A percentile compares a stretch with the other conserved stretches of the same genome.
Evolutionary conservation across 2,113 vertebrate species (phyloP).

Genomic region (Bolborhynchus lineola): DNA sequence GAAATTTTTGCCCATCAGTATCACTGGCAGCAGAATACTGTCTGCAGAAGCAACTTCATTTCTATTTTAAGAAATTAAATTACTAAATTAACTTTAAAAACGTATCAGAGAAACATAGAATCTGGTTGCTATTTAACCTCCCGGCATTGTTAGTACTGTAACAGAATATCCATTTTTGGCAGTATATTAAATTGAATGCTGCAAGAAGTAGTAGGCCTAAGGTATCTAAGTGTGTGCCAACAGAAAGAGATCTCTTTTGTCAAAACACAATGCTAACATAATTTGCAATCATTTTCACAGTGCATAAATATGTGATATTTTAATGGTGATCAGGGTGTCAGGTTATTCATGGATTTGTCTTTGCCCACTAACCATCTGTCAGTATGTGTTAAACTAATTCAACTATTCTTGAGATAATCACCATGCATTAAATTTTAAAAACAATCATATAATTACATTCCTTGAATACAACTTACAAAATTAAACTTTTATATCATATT

Average conservation of each 20-base stretch:
- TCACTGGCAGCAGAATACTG: not conserved
- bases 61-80: not conserved
- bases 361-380: slow-evolving; percentile 42
- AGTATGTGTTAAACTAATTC: not conserved
- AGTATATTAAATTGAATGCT: not conserved
- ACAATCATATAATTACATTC: not conserved
- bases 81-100: not conserved
- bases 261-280: not conserved
- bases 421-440: not conserved
- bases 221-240: not conserved
- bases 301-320: slow-evolving; percentile 8
- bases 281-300: not conserved
- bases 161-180: not conserved
- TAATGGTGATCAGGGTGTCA: not conserved
- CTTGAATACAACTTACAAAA: not conserved
- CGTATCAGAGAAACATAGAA: not conserved
- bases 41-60: not conserved
- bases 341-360: slow-evolving; percentile 5
- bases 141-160: not conserved
- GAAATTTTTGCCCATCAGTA: not conserved
- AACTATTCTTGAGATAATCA: not conserved
- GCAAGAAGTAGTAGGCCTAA: not conserved
- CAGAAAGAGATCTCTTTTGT: not conserved
- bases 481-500: slow-evolving; percentile 70
- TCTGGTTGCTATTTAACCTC: not conserved